Evolutionary conservation across 2,888 invertebrate genomes (phyloP).

Genomic region (Zele albiditarsus): DNA sequence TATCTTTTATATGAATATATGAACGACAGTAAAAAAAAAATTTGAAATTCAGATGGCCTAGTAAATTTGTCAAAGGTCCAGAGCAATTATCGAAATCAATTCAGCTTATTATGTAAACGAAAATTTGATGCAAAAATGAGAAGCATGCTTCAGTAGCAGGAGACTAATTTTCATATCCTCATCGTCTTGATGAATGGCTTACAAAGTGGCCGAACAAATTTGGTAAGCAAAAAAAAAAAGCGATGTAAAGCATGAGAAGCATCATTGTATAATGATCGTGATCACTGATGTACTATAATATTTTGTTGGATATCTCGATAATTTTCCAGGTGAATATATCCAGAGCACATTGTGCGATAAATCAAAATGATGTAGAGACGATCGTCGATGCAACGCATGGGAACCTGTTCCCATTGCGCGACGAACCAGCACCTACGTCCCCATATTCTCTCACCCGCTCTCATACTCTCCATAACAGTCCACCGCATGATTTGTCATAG

Average conservation of each 20-base stretch:
- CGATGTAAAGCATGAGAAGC: background rate
- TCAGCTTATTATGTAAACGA: background rate
- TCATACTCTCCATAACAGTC: background rate
- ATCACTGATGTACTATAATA: constrained; percentile 7
- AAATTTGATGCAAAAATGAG: background rate
- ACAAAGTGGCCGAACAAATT: background rate
- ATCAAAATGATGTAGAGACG: constrained; percentile 58
- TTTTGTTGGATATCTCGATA: constrained; percentile 51
- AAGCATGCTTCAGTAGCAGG: constrained; percentile 37
- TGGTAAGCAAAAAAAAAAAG: background rate
- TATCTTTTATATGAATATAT: no score
- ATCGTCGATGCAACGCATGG: constrained; percentile 48
- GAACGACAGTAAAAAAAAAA: no score
- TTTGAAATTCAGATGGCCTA: no score
- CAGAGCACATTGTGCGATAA: constrained; percentile 55
- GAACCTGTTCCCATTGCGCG: constrained; percentile 53
- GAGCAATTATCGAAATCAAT: constrained; percentile 49
- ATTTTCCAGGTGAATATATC: constrained; percentile 53
- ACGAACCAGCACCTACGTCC: background rate
- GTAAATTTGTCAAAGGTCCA: background rate
- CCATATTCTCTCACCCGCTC: constrained; percentile 19
- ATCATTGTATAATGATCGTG: background rate
- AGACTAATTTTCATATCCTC: constrained; percentile 44
- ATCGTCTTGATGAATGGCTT: background rate
- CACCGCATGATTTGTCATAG: constrained; percentile 62